Conservation (phyloP, 2,113 vertebrate genomes). For the Cettia cetti region DNA sequence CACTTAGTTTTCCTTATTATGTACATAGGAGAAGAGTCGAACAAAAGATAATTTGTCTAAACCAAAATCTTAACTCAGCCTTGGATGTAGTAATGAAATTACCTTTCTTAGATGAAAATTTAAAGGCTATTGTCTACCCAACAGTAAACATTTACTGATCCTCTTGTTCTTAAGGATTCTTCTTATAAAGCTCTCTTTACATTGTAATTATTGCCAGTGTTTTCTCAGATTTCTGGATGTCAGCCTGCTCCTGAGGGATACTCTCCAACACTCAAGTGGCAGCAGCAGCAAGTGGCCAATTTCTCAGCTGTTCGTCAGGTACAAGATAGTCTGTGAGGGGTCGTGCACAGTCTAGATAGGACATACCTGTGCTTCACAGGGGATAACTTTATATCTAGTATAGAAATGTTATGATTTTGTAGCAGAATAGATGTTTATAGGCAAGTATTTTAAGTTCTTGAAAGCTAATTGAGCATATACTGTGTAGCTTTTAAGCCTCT, state of each 20-base stretch:
- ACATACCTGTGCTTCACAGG: neutral
- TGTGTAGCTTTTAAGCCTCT: neutral
- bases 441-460: neutral
- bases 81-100: neutral
- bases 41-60: neutral
- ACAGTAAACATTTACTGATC: neutral
- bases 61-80: neutral
- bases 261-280: slow-evolving; percentile 89
- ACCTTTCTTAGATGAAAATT: neutral
- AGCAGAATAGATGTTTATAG: neutral
- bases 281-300: slow-evolving; percentile 87
- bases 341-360: neutral
- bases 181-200: slow-evolving; percentile 11
- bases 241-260: slow-evolving; percentile 89
- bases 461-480: neutral
- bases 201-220: slow-evolving; percentile 29
- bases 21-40: neutral
- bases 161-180: neutral
- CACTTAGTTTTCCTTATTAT: neutral
- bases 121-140: neutral
- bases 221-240: slow-evolving; percentile 83
- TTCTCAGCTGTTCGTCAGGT: slow-evolving; percentile 88
- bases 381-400: neutral
- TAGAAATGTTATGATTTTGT: neutral
- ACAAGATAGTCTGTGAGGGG: neutral